Conservation (phyloP, 2,888 invertebrate species). For the Dynastes maya region DNA sequence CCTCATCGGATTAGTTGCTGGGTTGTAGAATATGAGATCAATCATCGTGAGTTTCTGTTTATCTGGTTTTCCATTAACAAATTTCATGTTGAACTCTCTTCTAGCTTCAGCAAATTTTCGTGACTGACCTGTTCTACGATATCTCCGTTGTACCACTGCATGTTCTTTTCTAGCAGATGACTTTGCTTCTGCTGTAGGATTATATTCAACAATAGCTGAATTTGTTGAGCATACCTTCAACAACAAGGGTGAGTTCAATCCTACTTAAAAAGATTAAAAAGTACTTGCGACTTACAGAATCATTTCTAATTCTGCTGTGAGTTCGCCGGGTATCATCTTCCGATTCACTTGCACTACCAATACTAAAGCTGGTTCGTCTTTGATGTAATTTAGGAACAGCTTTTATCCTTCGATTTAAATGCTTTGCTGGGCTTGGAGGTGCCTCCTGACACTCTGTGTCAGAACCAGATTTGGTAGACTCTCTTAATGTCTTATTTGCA, state of each 20-base stretch:
- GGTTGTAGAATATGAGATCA: constrained; percentile 94
- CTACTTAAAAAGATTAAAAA: neutral
- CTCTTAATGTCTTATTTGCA: neutral
- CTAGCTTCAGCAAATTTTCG: constrained; percentile 73
- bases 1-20: constrained; percentile 83
- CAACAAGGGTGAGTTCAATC: neutral
- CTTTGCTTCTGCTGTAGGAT: constrained; percentile 54
- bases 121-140: constrained; percentile 70
- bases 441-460: constrained; percentile 66
- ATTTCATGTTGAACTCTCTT: constrained; percentile 72
- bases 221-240: constrained; percentile 64
- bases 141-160: constrained; percentile 62
- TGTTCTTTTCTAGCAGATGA: constrained; percentile 57
- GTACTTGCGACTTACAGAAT: constrained; percentile 63
- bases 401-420: constrained; percentile 76
- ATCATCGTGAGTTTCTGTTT: constrained; percentile 88
- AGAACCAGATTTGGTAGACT: constrained; percentile 51
- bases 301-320: constrained; percentile 67
- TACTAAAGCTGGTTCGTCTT: constrained; percentile 74
- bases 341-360: constrained; percentile 80
- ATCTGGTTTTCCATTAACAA: constrained; percentile 73
- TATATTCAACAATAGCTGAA: constrained; percentile 59
- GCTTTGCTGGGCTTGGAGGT: constrained; percentile 75
- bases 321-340: constrained; percentile 75
- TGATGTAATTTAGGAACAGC: constrained; percentile 81